Percentiles rank a stretch among this genome's conserved stretches.
Evolutionary conservation across 1,140 invertebrate genomes (phyloP).

Genomic region (Neodiprion pinetum): DNA sequence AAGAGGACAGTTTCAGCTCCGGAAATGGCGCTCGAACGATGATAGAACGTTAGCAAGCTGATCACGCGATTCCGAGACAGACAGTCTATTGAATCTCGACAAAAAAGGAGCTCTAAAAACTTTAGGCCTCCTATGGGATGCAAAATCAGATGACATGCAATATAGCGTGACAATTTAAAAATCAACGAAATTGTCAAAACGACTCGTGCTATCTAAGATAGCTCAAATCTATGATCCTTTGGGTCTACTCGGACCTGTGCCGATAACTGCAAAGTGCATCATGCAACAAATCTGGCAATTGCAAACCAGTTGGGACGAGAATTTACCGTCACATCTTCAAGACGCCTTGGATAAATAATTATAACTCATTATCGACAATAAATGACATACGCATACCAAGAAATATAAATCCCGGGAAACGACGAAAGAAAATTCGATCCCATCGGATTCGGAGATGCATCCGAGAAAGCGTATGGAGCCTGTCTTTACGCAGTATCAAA

Average conservation of each 20-base stretch:
- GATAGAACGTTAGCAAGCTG: conserved; percentile 10
- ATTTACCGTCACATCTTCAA: conserved; percentile 23
- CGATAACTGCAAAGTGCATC: conserved; percentile 22
- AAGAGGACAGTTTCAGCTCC: conserved; percentile 25
- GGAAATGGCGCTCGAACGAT: conserved; percentile 27
- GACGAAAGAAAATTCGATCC: conserved; percentile 18
- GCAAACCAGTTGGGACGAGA: conserved; percentile 21
- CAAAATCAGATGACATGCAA: conserved; percentile 32
- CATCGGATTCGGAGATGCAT: conserved; percentile 26
- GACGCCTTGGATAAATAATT: conserved; percentile 24
- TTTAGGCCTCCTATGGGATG: conserved; percentile 39
- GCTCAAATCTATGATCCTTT: conserved; percentile 22
- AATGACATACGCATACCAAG: not conserved
- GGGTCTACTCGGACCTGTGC: conserved; percentile 20
- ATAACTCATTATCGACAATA: conserved; percentile 15
- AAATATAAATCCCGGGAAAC: not conserved
- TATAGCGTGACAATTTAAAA: conserved; percentile 28
- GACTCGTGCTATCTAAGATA: conserved; percentile 23
- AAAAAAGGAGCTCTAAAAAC: conserved; percentile 34
- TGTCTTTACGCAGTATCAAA: conserved; percentile 14
- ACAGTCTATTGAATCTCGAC: conserved; percentile 19
- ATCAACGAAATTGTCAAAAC: conserved; percentile 18
- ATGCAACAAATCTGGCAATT: conserved; percentile 22
- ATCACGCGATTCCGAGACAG: conserved; percentile 16
- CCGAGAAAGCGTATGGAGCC: conserved; percentile 11